Conservation (phyloP, 2,888 invertebrate species). For the Sinodicranocentrus sp. region DNA sequence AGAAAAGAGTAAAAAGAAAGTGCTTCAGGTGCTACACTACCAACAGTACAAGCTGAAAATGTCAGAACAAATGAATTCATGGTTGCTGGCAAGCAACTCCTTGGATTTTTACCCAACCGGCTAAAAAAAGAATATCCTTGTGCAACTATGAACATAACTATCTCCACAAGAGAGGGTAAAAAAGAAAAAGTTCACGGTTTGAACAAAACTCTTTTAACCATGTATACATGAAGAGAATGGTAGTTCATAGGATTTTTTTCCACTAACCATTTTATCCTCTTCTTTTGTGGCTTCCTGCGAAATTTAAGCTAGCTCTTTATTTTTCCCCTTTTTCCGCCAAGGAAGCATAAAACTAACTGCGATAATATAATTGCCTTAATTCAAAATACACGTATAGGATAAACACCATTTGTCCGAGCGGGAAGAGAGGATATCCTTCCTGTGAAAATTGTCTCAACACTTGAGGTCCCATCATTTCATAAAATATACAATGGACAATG, state of each 20-base stretch:
- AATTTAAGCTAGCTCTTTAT: constrained; percentile 14
- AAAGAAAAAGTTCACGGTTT: constrained; percentile 30
- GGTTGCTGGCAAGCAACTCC: constrained; percentile 41
- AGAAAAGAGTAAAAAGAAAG: constrained; percentile 27
- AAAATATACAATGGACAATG: not conserved
- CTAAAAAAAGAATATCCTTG: not conserved
- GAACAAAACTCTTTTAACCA: constrained; percentile 32
- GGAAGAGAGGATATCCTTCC: not conserved
- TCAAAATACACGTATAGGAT: not conserved
- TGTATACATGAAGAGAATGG: not conserved
- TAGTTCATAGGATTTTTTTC: constrained; percentile 21
- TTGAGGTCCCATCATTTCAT: not conserved
- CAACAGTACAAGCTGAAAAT: constrained; percentile 34
- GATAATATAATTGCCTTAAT: constrained; percentile 14
- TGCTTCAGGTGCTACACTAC: constrained; percentile 40
- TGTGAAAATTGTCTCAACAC: not conserved
- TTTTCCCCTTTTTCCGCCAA: constrained; percentile 14
- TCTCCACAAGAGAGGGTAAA: not conserved
- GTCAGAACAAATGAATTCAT: constrained; percentile 63
- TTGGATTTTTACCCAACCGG: not conserved
- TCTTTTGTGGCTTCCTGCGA: constrained; percentile 26
- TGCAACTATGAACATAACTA: not conserved
- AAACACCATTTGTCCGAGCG: not conserved
- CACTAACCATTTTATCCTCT: constrained; percentile 8
- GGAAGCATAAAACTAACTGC: constrained; percentile 25